A percentile compares a stretch with the other conserved stretches of the same genome.
These are phyloP conservation scores for Sarcoramphus papa DNA, from an alignment of 2,797 vertebrate species.

Conservation along the genomic window DNA sequence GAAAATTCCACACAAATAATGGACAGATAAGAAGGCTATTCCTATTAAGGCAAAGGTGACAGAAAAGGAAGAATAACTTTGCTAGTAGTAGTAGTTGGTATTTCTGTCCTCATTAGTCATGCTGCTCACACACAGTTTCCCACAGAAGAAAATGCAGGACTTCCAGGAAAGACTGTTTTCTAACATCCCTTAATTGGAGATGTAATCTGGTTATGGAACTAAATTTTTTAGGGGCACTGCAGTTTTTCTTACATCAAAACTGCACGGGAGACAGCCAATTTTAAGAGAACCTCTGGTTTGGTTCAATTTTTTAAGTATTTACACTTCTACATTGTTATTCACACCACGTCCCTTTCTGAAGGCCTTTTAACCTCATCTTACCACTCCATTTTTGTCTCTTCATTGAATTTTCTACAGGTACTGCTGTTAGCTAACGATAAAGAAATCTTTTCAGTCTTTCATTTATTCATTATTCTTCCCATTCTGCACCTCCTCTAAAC, in stretches of 20 bases:
- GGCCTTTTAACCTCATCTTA: slow-evolving; percentile 12
- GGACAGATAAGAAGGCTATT: slow-evolving; percentile 23
- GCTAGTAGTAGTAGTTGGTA: neutral
- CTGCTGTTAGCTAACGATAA: neutral
- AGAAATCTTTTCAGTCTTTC: slow-evolving; percentile 17
- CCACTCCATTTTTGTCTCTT: neutral
- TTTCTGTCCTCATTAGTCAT: slow-evolving; percentile 5
- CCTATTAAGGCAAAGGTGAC: neutral
- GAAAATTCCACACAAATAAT: slow-evolving; percentile 2
- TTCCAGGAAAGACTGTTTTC: neutral
- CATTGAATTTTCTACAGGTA: slow-evolving; percentile 3
- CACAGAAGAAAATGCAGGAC: neutral
- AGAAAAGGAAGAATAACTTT: slow-evolving; percentile 38
- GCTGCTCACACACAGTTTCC: neutral
- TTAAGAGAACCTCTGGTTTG: neutral
- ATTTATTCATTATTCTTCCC: slow-evolving; percentile 34
- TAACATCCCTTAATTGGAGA: neutral
- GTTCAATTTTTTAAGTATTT: neutral
- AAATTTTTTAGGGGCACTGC: neutral
- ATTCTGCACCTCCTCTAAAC: neutral
- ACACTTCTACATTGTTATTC: slow-evolving; percentile 1
- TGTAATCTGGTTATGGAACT: slow-evolving; percentile 15
- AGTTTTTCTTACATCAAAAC: neutral
- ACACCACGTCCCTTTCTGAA: neutral
- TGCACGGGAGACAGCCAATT: neutral